A percentile compares a stretch with the other conserved stretches of the same genome.
These are phyloP conservation scores for Perca fluviatilis DNA, from an alignment of 2,113 vertebrate species.

Conservation along the genomic window DNA sequence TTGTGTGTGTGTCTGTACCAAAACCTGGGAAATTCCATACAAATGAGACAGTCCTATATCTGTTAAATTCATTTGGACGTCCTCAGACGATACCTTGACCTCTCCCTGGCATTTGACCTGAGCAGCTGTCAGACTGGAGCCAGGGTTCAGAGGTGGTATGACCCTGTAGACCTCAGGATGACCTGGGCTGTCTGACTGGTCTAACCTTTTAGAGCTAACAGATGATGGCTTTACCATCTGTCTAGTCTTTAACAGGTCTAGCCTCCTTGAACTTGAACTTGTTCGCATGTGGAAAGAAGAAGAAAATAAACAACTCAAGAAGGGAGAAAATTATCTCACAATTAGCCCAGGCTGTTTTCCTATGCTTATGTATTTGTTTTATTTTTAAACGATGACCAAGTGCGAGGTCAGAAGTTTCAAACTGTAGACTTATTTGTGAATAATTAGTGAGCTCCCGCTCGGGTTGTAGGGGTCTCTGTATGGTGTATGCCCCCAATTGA, in stretches of 20 bases:
- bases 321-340: conserved; percentile 24
- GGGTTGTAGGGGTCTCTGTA: background rate
- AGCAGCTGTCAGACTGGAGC: conserved; percentile 78
- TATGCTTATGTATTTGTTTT: background rate
- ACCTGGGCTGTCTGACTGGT: conserved; percentile 76
- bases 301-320: conserved; percentile 13
- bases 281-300: conserved; percentile 44
- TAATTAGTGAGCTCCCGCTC: conserved; percentile 10
- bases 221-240: conserved; percentile 81
- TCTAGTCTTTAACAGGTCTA: conserved; percentile 56
- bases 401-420: background rate
- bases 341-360: conserved; percentile 4
- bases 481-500: background rate
- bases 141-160: conserved; percentile 69
- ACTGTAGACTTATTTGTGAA: conserved; percentile 5
- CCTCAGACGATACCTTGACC: conserved; percentile 63
- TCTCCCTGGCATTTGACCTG: conserved; percentile 66
- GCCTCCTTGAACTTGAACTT: conserved; percentile 83
- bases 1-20: too few relatives aligned
- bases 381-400: conserved; percentile 26
- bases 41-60: conserved; percentile 34
- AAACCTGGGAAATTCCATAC: conserved; percentile 10
- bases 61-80: conserved; percentile 61
- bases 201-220: conserved; percentile 69
- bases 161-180: conserved; percentile 62